phyloP scores from a whole-genome alignment of 1,140 invertebrate genomes.

The Drosophila nebulosa region DNA sequence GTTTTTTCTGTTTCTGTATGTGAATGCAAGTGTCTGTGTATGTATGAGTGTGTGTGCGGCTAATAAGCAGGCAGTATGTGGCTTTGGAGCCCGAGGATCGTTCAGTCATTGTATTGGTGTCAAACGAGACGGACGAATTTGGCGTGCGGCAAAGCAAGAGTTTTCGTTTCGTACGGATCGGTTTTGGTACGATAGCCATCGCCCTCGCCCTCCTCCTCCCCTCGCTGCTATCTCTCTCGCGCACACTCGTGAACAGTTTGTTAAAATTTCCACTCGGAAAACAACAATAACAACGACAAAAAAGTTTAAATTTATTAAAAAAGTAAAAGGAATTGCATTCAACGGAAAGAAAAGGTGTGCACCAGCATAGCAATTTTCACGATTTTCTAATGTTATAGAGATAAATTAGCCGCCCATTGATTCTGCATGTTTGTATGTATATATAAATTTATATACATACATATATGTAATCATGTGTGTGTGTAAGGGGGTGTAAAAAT shows the following conservation, averaged over 20 bases:
- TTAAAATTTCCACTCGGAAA: constrained; percentile 76
- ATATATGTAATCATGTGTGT: constrained; percentile 6
- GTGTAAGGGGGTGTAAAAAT: constrained; percentile 66
- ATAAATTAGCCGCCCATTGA: constrained; percentile 6
- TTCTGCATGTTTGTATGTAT: not conserved
- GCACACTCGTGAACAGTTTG: constrained; percentile 32
- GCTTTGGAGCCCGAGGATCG: constrained; percentile 73
- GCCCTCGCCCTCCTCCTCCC: constrained; percentile 23
- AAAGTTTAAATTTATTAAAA: constrained; percentile 19
- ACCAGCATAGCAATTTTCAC: not conserved
- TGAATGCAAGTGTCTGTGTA: not conserved
- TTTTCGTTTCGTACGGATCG: constrained; percentile 37
- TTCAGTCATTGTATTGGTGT: constrained; percentile 67
- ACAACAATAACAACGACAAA: constrained; percentile 6
- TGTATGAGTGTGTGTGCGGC: constrained; percentile 29
- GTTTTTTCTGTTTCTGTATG: constrained; percentile 20
- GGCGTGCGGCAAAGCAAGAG: constrained; percentile 55
- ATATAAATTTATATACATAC: not conserved
- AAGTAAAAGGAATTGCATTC: constrained; percentile 34
- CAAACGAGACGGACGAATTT: constrained; percentile 73
- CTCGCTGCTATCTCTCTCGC: constrained; percentile 17
- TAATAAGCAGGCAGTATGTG: constrained; percentile 48
- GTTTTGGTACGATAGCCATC: constrained; percentile 39
- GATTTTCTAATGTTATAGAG: constrained; percentile 3
- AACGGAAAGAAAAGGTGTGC: constrained; percentile 39